Conservation (phyloP, 2,888 invertebrate genomes). For the Drosophila stalkeri region DNA sequence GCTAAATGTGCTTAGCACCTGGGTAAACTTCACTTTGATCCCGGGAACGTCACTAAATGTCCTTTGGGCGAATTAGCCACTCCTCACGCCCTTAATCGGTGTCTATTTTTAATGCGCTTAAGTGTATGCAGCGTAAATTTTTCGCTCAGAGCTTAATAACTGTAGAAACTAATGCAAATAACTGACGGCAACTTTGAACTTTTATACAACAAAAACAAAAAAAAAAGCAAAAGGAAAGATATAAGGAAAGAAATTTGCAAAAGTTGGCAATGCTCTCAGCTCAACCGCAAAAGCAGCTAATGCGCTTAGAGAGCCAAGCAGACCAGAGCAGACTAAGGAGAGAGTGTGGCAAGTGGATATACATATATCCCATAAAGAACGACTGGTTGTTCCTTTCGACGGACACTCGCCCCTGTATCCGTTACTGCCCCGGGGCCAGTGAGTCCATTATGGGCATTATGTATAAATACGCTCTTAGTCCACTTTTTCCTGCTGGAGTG, state of each 20-base stretch:
- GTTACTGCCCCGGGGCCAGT: conserved; percentile 32
- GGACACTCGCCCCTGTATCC: conserved; percentile 6
- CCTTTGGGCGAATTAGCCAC: conserved; percentile 1
- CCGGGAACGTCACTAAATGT: conserved; percentile 3
- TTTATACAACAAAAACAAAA: conserved; percentile 30
- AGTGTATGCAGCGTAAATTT: conserved; percentile 61
- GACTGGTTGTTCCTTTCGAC: conserved; percentile 13
- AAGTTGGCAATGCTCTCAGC: conserved; percentile 45
- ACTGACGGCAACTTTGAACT: conserved; percentile 70
- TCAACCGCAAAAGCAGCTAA: conserved; percentile 72
- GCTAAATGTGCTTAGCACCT: conserved; percentile 24
- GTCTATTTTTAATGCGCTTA: conserved; percentile 72
- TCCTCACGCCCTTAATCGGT: conserved; percentile 12
- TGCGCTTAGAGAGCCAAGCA: conserved; percentile 46
- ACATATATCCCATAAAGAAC: background rate
- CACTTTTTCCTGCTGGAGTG: conserved; percentile 3
- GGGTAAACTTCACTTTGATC: conserved; percentile 31
- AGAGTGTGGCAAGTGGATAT: background rate
- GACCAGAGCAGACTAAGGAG: background rate
- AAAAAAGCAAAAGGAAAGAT: conserved; percentile 1
- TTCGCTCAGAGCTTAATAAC: conserved; percentile 65
- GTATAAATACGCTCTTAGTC: conserved; percentile 11
- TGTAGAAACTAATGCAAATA: conserved; percentile 78
- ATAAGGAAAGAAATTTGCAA: conserved; percentile 30
- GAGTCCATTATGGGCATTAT: conserved; percentile 34